These are phyloP conservation scores for Meghimatium bilineatum DNA, from an alignment of 2,888 invertebrate species.

Conservation along the genomic window DNA sequence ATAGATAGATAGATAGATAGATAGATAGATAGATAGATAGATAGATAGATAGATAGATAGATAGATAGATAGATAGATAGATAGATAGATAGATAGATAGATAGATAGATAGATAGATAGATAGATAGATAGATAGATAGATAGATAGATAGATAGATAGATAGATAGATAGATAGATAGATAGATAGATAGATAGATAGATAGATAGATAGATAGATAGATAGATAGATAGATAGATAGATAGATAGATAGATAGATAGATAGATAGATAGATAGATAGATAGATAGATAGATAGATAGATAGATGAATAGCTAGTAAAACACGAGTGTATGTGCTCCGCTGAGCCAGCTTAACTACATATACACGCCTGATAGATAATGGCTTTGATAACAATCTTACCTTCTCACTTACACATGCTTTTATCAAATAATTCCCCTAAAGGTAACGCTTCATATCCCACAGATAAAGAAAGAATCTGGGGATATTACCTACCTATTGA, in stretches of 20 bases:
- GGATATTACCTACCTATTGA: conserved; percentile 15
- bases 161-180: too few species aligned
- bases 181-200: too few species aligned
- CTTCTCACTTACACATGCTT: too few species aligned
- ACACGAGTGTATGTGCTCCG: too few species aligned
- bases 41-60: not conserved
- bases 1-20: too few species aligned
- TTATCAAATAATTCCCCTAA: not conserved
- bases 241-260: not conserved
- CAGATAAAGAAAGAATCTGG: conserved; percentile 6
- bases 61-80: not conserved
- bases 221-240: not conserved
- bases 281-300: not conserved
- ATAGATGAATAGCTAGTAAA: not conserved
- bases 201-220: too few species aligned
- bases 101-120: not conserved
- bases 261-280: not conserved
- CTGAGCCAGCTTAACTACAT: too few species aligned
- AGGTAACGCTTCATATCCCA: not conserved
- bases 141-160: not conserved
- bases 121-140: not conserved
- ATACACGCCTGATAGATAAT: too few species aligned
- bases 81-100: not conserved
- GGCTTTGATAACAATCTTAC: not conserved
- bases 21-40: too few species aligned